Evolutionary conservation across 2,113 vertebrate species (phyloP).

Genomic region (Crotalus helleri): DNA sequence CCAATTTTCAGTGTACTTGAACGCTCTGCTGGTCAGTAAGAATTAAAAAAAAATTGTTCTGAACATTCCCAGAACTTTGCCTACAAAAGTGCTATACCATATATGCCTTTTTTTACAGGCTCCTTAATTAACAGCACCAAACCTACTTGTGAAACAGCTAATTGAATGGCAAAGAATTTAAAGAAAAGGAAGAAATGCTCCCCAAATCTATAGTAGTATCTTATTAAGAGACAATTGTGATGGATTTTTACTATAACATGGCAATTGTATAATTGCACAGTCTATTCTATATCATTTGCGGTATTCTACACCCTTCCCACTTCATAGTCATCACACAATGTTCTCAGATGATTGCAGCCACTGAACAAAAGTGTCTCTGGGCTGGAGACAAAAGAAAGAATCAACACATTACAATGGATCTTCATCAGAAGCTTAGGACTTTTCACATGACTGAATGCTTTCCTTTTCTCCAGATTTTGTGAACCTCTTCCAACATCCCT

Average conservation of each 20-base stretch:
- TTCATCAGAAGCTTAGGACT: conserved; percentile 68
- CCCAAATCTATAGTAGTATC: conserved; percentile 32
- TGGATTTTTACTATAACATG: conserved; percentile 54
- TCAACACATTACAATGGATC: conserved; percentile 57
- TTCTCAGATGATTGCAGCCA: conserved; percentile 67
- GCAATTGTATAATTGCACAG: conserved; percentile 63
- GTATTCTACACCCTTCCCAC: conserved; percentile 52
- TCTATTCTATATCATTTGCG: conserved; percentile 58
- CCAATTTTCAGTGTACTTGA: neutral
- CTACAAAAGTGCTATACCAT: conserved; percentile 32
- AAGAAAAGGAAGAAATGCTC: conserved; percentile 45
- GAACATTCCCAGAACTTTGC: conserved; percentile 24
- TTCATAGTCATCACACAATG: conserved; percentile 55
- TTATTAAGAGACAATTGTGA: conserved; percentile 52
- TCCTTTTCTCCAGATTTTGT: conserved; percentile 58
- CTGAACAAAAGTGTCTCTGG: conserved; percentile 60
- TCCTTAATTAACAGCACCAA: neutral
- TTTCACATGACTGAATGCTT: conserved; percentile 60
- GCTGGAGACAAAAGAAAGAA: conserved; percentile 57
- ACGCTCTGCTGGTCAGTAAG: neutral
- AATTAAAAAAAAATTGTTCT: neutral
- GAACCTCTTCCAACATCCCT: conserved; percentile 30
- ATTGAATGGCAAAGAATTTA: conserved; percentile 37
- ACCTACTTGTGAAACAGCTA: neutral
- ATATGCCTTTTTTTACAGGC: conserved; percentile 14